phyloP scores from a whole-genome alignment of 2,113 vertebrate species.

The Plestiodon gilberti region DNA sequence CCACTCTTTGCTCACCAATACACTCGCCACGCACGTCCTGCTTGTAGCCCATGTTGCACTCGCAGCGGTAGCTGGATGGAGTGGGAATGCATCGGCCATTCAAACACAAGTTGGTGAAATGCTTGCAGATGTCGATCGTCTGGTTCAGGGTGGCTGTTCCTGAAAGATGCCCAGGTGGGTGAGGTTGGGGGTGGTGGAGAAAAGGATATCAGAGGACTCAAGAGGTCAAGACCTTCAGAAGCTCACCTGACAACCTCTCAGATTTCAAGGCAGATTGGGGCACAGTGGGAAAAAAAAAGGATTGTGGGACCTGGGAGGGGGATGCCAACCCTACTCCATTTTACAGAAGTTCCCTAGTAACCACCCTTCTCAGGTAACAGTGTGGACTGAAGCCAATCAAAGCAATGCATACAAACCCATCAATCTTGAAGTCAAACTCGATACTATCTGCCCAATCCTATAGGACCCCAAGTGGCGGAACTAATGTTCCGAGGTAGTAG shows the following conservation, averaged over 20 bases:
- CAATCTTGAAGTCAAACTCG: too few relatives aligned
- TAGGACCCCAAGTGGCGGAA: too few relatives aligned
- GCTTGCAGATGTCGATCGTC: slow-evolving; percentile 93
- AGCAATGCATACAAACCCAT: too few relatives aligned
- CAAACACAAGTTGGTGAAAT: slow-evolving; percentile 94
- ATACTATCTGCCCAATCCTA: too few relatives aligned
- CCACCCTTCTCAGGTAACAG: neutral
- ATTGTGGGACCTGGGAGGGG: neutral
- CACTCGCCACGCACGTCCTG: slow-evolving; percentile 93
- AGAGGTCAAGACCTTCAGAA: neutral
- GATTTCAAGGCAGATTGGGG: neutral
- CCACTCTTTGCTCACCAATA: slow-evolving; percentile 81
- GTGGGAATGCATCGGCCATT: slow-evolving; percentile 96
- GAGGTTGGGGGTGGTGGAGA: neutral
- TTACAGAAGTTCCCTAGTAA: neutral
- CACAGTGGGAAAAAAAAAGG: too few relatives aligned
- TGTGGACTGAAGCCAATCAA: too few relatives aligned
- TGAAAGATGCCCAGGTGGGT: slow-evolving; percentile 48
- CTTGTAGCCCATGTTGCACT: slow-evolving; percentile 99
- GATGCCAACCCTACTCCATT: neutral
- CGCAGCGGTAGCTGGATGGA: slow-evolving; percentile 91
- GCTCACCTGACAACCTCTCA: neutral
- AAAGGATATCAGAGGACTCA: neutral
- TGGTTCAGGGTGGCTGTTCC: slow-evolving; percentile 88
- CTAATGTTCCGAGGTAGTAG: too few relatives aligned